Conservation (phyloP, 2,888 invertebrate species). For the Nymphalis c-album region DNA sequence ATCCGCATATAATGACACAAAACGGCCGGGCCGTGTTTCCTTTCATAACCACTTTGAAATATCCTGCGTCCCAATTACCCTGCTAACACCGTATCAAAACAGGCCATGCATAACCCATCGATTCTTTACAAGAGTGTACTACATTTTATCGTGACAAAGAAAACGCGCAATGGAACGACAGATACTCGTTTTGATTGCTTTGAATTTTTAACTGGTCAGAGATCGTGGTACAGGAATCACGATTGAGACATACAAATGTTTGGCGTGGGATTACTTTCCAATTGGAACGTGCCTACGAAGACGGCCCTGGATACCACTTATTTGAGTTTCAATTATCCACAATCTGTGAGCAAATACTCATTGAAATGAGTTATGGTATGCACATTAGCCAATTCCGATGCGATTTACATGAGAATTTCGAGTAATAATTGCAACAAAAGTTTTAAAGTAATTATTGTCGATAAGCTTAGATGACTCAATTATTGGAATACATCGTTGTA, state of each 20-base stretch:
- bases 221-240: constrained; percentile 49
- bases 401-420: not conserved
- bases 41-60: constrained; percentile 62
- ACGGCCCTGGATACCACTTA: constrained; percentile 66
- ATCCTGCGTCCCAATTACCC: constrained; percentile 41
- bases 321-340: constrained; percentile 78
- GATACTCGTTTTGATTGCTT: too few relatives aligned
- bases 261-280: constrained; percentile 76
- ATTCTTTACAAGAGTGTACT: constrained; percentile 12
- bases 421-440: not conserved
- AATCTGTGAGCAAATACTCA: constrained; percentile 68
- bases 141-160: too few relatives aligned
- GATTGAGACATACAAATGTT: constrained; percentile 78
- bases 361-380: constrained; percentile 65
- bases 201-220: constrained; percentile 15
- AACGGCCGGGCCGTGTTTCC: constrained; percentile 57
- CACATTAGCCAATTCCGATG: constrained; percentile 54
- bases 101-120: constrained; percentile 40
- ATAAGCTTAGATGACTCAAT: too few relatives aligned
- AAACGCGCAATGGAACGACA: constrained; percentile 21
- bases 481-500: too few relatives aligned
- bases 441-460: not conserved
- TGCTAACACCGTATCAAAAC: not conserved
- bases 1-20: constrained; percentile 58
- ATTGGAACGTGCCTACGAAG: constrained; percentile 79